A percentile compares a stretch with the other conserved stretches of the same genome.
These are phyloP conservation scores for Eupithecia exiguata DNA, from an alignment of 2,888 invertebrate genomes.

Conservation along the genomic window DNA sequence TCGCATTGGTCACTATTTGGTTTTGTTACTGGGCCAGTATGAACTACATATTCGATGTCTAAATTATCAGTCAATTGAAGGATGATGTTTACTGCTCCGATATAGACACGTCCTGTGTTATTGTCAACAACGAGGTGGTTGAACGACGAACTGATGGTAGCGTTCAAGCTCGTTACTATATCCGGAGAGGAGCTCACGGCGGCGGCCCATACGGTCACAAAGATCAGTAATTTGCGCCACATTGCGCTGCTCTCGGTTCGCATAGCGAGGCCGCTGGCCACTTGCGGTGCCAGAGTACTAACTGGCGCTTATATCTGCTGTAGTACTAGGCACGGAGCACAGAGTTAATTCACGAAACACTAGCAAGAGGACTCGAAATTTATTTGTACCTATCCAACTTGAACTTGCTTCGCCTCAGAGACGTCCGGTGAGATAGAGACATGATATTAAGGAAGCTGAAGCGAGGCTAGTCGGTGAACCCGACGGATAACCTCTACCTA, in stretches of 20 bases:
- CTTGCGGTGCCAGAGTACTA: background rate
- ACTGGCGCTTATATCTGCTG: background rate
- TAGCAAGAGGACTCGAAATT: background rate
- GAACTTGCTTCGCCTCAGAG: background rate
- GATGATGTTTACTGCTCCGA: slow-evolving; percentile 96
- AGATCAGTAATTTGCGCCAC: background rate
- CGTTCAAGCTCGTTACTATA: background rate
- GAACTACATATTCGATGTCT: background rate
- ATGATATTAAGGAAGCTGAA: background rate
- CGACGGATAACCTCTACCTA: background rate
- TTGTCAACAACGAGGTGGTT: slow-evolving; percentile 96
- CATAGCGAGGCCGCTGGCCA: background rate
- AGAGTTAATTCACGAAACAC: background rate
- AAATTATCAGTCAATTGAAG: slow-evolving; percentile 89
- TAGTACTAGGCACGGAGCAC: background rate
- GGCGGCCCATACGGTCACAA: background rate
- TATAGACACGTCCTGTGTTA: slow-evolving; percentile 93
- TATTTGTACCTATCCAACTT: background rate
- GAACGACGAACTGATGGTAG: slow-evolving; percentile 82
- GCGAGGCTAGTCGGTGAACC: background rate
- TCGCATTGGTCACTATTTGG: background rate
- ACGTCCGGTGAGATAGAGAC: background rate
- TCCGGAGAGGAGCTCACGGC: background rate
- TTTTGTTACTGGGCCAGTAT: background rate
- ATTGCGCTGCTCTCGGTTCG: background rate